Evolutionary conservation across 2,797 vertebrate genomes (phyloP), one percentile per base, ranked within the genome.

Genomic region (Kryptolebias ocellatus): DNA sequence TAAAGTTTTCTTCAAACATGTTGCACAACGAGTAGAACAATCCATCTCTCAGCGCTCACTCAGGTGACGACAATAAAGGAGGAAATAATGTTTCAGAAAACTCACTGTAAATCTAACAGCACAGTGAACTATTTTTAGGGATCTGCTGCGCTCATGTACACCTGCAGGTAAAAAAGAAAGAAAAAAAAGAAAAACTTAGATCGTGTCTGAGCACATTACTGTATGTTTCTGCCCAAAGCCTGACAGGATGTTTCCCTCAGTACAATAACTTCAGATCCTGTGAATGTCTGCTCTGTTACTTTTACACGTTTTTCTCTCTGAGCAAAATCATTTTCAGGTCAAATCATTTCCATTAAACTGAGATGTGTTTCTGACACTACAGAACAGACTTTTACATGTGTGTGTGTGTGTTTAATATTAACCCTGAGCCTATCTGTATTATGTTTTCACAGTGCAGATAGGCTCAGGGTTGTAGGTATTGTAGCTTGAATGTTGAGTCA

Each of bases 201-300:
- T 27, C 3, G 10, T 28, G 9, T 74, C 72, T 27, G 60, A 73
- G 52, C 44, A 69, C 72, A 74, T 81, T 60, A 70, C 2, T 37
- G 17, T 55, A 58, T 42, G 31, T 46, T 69, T 69, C 70, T 24
- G 65, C 61, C 60, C 31, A 29, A 50, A 44, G 64, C 58, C 52
- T 53, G 51, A 75, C 64, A 50, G 4, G 4, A n/a, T 75, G 68
- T 78, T 78, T 75, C 76, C 60, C 24, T 46, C 20, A 61, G 80
- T 73, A 67, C 64, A 59, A 63, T 20, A 51, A 28, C 62, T 75
- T 65, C 71, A 54, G 55, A 64, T 80, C 50, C 31, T 66, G 56
- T 72, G 5, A 82, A 24, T 49, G 46, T 64, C 67, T 70, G 53
- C 73, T 29, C 10, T 59, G 46, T 60, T 27, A 12, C 44, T 54